Evolutionary conservation across 2,113 vertebrate genomes (phyloP), one percentile per base, ranked within the genome.

Genomic region (Gnathonemus longibarbis): DNA sequence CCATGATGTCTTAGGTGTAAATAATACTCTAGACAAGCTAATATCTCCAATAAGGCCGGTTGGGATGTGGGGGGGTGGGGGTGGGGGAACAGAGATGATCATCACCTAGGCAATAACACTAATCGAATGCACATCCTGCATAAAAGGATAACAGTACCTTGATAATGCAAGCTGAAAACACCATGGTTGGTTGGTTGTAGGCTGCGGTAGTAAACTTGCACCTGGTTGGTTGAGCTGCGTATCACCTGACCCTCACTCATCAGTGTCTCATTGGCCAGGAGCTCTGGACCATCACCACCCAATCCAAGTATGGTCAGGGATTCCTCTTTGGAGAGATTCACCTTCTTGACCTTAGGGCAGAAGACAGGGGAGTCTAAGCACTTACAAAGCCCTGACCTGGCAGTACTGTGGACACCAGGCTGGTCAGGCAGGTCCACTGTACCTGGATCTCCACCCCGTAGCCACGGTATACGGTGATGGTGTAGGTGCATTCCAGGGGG

Each of bases 371-470:
- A 85, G 39, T 45, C 74, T 80, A 15, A 80, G 74, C 5, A 39
- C 74, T 31, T 15, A 39, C 70, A 77, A 77, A 77, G 35, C 13
- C 15, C 11, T 15, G 31, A 35, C 70, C 31, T 19, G 5, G 31
- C 74, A 39, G 17, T 19, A 80, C 35, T 42, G 74, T 7, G 15
- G 74, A 42, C 13, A 35, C 31, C 70, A 77, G 15, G 31, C 35
- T 19, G 31, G 70, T 42, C 35, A 77, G 27, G 39, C 52, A 42
- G 7, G 45, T 24, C 19, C 35, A 24, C 87, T 39, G 83, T 93
- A 98, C 97, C 97, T 97, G 96, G 91, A 98, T 97, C 93, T 98
- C 97, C 90, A 98, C 97, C 31, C 97, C 97, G 0, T 97, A 98
- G 39, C 97, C 97, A 48, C 96, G 94, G 84, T 97, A 98, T 87